Conservation (phyloP, 2,113 vertebrate genomes). For the Sceloporus undulatus region DNA sequence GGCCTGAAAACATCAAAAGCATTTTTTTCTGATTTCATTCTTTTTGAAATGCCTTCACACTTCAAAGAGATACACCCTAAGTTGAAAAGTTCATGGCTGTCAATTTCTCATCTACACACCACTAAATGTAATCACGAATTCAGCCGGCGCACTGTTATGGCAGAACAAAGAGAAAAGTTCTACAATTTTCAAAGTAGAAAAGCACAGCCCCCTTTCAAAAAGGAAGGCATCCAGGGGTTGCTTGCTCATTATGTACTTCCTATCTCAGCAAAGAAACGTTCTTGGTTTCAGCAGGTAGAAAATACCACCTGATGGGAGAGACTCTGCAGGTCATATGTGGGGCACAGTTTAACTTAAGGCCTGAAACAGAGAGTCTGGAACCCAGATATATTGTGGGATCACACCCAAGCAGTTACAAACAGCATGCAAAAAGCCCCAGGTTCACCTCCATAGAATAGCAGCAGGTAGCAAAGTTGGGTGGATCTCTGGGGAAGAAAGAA, state of each 20-base stretch:
- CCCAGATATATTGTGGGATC: not conserved
- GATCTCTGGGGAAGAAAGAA: not conserved
- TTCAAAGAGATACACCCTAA: slow-evolving; percentile 53
- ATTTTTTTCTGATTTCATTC: slow-evolving; percentile 49
- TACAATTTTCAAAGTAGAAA: not conserved
- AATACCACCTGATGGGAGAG: not conserved
- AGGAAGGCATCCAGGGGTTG: not conserved
- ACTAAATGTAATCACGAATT: slow-evolving; percentile 29
- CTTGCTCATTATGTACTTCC: not conserved
- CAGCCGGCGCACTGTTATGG: not conserved
- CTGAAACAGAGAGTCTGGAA: not conserved
- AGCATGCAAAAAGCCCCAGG: too few relatives aligned
- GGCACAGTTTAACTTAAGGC: not conserved
- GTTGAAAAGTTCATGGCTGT: slow-evolving; percentile 72
- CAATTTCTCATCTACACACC: slow-evolving; percentile 37
- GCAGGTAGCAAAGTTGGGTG: not conserved
- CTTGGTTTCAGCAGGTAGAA: not conserved
- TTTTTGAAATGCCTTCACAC: slow-evolving; percentile 54
- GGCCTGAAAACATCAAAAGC: slow-evolving; percentile 41
- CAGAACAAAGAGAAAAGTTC: slow-evolving; percentile 8
- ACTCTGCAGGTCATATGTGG: not conserved
- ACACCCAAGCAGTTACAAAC: not conserved
- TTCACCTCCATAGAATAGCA: not conserved
- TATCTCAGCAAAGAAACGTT: not conserved
- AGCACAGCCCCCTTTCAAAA: not conserved